A percentile compares a stretch with the other conserved stretches of the same genome.
These are phyloP conservation scores for Ectemnius continuus DNA, from an alignment of 2,888 invertebrate genomes.

Conservation along the genomic window DNA sequence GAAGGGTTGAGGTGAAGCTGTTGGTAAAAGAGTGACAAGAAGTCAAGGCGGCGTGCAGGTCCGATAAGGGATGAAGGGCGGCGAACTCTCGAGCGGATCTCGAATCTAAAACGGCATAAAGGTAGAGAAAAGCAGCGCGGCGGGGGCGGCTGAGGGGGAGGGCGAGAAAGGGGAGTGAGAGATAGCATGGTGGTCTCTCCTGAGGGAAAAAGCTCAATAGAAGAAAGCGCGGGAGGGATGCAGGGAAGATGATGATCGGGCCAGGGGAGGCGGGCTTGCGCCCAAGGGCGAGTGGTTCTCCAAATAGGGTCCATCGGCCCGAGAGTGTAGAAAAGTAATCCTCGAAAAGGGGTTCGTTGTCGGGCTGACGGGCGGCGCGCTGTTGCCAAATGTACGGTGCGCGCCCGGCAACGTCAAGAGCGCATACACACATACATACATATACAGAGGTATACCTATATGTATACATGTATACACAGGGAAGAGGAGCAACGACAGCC, in stretches of 20 bases:
- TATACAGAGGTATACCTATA: no score
- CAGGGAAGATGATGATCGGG: conserved; percentile 24
- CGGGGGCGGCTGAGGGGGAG: neutral
- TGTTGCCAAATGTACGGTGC: conserved; percentile 42
- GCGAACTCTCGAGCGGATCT: neutral
- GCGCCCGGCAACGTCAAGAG: neutral
- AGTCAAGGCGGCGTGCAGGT: neutral
- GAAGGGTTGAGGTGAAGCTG: neutral
- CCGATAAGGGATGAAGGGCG: neutral
- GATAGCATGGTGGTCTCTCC: neutral
- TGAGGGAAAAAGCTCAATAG: conserved; percentile 14
- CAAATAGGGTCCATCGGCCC: conserved; percentile 49
- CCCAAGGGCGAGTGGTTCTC: conserved; percentile 49
- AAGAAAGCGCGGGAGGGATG: conserved; percentile 9
- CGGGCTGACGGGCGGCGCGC: conserved; percentile 42
- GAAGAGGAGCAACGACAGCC: no score
- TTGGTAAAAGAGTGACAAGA: no score
- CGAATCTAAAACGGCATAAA: neutral
- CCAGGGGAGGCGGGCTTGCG: conserved; percentile 33
- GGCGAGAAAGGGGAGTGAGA: neutral
- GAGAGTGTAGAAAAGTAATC: conserved; percentile 54
- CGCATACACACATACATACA: no score
- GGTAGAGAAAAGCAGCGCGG: neutral
- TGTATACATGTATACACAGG: no score
- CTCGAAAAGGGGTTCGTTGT: conserved; percentile 60